Percentiles rank a stretch among this genome's conserved stretches.
phyloP scores from a whole-genome alignment of 2,888 invertebrate genomes.

The Hydropsyche betteni region DNA sequence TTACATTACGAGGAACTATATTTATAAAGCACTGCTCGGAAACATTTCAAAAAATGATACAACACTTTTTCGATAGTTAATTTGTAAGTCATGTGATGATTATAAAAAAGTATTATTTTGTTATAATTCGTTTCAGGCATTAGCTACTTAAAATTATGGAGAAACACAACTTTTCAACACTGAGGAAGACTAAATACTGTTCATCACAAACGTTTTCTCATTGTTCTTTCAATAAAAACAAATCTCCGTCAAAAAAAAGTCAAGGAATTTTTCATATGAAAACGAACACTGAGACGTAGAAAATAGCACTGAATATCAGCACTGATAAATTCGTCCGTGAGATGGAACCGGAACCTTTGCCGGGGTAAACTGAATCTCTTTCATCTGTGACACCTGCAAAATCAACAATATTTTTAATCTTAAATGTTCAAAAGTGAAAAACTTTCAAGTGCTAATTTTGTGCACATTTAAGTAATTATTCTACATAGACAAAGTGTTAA shows the following conservation, averaged over 20 bases:
- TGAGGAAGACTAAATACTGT: too few relatives aligned
- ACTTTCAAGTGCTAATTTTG: background rate
- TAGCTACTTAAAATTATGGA: too few relatives aligned
- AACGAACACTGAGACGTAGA: background rate
- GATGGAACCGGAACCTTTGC: conserved; percentile 20
- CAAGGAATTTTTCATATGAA: conserved; percentile 30
- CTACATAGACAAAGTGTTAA: background rate
- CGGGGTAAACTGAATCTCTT: conserved; percentile 26
- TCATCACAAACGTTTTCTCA: background rate
- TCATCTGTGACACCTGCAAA: conserved; percentile 34
- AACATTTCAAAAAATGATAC: too few relatives aligned
- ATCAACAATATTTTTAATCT: background rate
- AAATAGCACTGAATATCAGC: conserved; percentile 25
- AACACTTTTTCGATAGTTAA: too few relatives aligned
- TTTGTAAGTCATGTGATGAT: too few relatives aligned
- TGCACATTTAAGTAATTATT: conserved; percentile 1
- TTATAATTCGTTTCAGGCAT: too few relatives aligned
- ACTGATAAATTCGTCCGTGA: background rate
- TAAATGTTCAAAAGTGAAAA: background rate
- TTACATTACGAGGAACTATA: too few relatives aligned
- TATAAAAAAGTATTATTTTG: too few relatives aligned
- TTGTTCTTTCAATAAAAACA: background rate
- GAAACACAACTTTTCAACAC: too few relatives aligned
- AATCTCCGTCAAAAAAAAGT: conserved; percentile 23
- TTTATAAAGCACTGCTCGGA: too few relatives aligned